A percentile compares a stretch with the other conserved stretches of the same genome.
These are phyloP conservation scores for Argentina silus DNA, from an alignment of 2,797 vertebrate genomes.

Conservation along the genomic window DNA sequence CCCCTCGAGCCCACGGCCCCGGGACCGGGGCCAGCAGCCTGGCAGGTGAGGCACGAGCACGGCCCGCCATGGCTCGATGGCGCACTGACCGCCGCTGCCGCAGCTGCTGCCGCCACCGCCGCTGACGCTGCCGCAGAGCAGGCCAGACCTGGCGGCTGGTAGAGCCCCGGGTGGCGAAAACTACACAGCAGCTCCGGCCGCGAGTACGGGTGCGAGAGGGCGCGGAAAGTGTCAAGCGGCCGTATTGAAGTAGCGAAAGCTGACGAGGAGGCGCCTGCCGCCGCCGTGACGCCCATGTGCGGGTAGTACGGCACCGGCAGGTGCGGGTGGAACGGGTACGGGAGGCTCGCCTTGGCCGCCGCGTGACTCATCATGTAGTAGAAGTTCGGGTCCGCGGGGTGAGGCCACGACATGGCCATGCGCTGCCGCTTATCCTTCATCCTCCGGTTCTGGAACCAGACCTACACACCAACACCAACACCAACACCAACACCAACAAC, in stretches of 20 bases:
- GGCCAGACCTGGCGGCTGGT: constrained; percentile 82
- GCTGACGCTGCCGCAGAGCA: constrained; percentile 78
- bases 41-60: constrained; percentile 87
- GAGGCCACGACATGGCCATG: constrained; percentile 85
- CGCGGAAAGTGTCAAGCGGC: constrained; percentile 87
- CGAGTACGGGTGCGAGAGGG: constrained; percentile 85
- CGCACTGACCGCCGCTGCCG: constrained; percentile 77
- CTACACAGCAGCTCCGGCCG: constrained; percentile 85
- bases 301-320: constrained; percentile 89
- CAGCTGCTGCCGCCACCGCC: constrained; percentile 76
- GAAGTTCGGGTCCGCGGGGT: constrained; percentile 84
- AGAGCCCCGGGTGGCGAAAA: constrained; percentile 86
- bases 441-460: constrained; percentile 86
- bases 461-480: constrained; percentile 60
- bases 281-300: constrained; percentile 85
- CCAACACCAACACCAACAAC: neutral
- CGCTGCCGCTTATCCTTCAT: constrained; percentile 87
- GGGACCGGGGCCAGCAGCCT: constrained; percentile 67
- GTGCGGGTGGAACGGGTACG: constrained; percentile 89
- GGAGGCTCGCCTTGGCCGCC: constrained; percentile 81
- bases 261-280: constrained; percentile 79
- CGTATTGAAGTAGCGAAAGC: constrained; percentile 86
- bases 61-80: constrained; percentile 72
- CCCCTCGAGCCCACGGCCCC: constrained; percentile 71
- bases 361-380: constrained; percentile 88